These are phyloP conservation scores for Drosophila planitibia DNA, from an alignment of 2,888 invertebrate genomes.

Conservation along the genomic window DNA sequence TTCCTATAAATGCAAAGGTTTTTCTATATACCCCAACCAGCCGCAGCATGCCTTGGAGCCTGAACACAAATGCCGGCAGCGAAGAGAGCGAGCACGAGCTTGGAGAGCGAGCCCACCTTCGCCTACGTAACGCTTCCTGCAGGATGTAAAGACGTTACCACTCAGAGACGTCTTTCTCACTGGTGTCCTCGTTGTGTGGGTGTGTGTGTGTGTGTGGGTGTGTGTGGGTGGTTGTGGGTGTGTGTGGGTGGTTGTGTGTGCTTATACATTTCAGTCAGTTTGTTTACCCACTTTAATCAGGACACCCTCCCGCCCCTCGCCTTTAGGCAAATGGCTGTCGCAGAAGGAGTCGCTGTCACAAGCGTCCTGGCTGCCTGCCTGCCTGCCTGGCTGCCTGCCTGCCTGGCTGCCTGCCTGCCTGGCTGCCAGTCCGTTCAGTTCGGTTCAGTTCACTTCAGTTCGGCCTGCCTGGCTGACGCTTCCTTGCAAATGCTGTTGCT, in stretches of 20 bases:
- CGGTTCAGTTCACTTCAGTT: slow-evolving; percentile 1
- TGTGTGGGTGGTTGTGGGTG: background rate
- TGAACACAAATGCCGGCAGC: slow-evolving; percentile 21
- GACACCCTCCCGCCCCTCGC: slow-evolving; percentile 6
- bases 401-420: slow-evolving; percentile 29
- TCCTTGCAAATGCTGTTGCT: slow-evolving; percentile 86
- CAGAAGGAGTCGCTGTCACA: slow-evolving; percentile 23
- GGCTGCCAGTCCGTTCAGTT: slow-evolving; percentile 7
- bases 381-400: slow-evolving; percentile 23
- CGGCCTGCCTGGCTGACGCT: slow-evolving; percentile 64
- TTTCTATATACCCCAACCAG: background rate
- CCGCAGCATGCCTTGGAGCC: slow-evolving; percentile 11
- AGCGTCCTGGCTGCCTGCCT: slow-evolving; percentile 35
- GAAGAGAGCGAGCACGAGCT: slow-evolving; percentile 3
- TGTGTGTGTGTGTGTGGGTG: slow-evolving; percentile 6
- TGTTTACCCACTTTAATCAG: slow-evolving; percentile 79
- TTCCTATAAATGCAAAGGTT: slow-evolving; percentile 73
- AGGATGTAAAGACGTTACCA: slow-evolving; percentile 68
- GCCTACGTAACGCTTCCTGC: slow-evolving; percentile 67
- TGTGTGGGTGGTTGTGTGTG: slow-evolving; percentile 9
- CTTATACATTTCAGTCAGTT: slow-evolving; percentile 55
- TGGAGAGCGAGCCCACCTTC: slow-evolving; percentile 32
- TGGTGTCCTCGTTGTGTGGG: background rate
- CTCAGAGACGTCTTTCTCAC: slow-evolving; percentile 23
- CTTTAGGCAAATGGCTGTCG: slow-evolving; percentile 25